These are phyloP conservation scores for Takifugu flavidus DNA, from an alignment of 2,113 vertebrate species.

Conservation along the genomic window DNA sequence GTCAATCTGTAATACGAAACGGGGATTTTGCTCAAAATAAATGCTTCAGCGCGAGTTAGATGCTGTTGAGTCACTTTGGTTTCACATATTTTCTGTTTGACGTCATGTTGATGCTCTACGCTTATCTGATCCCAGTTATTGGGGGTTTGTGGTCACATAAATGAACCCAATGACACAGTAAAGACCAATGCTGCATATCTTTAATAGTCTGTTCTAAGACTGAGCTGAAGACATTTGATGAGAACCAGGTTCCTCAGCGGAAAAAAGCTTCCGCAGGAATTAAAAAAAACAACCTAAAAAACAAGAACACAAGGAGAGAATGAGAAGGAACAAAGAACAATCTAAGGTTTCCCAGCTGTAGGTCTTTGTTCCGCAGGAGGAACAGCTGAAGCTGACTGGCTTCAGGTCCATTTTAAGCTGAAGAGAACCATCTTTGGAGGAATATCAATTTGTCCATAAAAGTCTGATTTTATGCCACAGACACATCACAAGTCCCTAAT, in stretches of 20 bases:
- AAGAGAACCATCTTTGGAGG: no score
- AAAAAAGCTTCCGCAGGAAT: no score
- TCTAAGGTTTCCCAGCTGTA: no score
- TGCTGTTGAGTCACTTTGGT: conserved; percentile 24
- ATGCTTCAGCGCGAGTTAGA: conserved; percentile 37
- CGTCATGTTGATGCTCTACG: conserved; percentile 35
- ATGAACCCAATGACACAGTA: not conserved
- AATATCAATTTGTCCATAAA: conserved; percentile 20
- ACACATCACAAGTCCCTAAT: conserved; percentile 33
- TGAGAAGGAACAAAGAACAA: no score
- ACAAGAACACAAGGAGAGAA: no score
- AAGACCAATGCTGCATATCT: no score
- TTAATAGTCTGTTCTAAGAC: not conserved
- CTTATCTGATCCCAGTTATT: not conserved
- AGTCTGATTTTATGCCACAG: not conserved
- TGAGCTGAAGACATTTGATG: no score
- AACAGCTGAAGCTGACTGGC: no score
- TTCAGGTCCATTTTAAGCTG: no score
- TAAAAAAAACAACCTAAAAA: no score
- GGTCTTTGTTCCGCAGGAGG: no score
- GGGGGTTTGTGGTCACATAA: not conserved
- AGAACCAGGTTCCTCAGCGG: no score
- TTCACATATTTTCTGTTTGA: conserved; percentile 35
- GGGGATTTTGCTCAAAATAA: conserved; percentile 33
- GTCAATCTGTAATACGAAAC: conserved; percentile 17